Evolutionary conservation across 2,888 invertebrate species (phyloP), one percentile per base, ranked within the genome.

Genomic region (Brenthis ino): DNA sequence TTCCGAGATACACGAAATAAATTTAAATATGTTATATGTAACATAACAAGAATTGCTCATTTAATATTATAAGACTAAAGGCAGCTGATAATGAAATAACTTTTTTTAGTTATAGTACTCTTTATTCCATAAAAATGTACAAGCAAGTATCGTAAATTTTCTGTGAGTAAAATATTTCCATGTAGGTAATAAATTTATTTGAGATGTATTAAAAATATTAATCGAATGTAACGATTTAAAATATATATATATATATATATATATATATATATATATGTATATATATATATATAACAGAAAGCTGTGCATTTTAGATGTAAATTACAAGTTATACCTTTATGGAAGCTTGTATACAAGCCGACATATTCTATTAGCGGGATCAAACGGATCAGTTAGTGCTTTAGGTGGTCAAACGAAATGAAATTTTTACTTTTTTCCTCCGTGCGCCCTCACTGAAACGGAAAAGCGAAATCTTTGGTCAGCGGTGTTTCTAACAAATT

Each of bases 361-460:
- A 68, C 67, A 72, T 74, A 80, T 79, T 74, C 78, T 83, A 88
- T 89, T 85, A 87, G 48, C 79, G 79, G 79, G 85, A 88, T 89
- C 86, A 86, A 88, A 87, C 84, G 84, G 74, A 77, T 77, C 77
- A 84, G 85, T 83, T 82, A 83, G 79, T 72, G 65, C 79, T 81
- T 61, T 81, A 85, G 85, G 87, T 84, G 84, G 80, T 80, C 79
- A 78, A 74, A 79, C 75, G 78, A 76, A 78, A 76, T 74, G 76
- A 69, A 68, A 67, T 71, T 70, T 72, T 74, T 74, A 78, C 82
- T 85, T 86, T 85, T 78, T 74, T 74, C 75, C 73, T 54, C 70
- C 69, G 68, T 63, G 63, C 70, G 61, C 64, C 64, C 69, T 71
- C 72, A 69, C 58, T 74, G 70, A 68, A 72, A 68, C 60, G 69